Base-by-base conservation (phyloP, 2,113 vertebrate genomes). In the Mungos mungo region DNA sequence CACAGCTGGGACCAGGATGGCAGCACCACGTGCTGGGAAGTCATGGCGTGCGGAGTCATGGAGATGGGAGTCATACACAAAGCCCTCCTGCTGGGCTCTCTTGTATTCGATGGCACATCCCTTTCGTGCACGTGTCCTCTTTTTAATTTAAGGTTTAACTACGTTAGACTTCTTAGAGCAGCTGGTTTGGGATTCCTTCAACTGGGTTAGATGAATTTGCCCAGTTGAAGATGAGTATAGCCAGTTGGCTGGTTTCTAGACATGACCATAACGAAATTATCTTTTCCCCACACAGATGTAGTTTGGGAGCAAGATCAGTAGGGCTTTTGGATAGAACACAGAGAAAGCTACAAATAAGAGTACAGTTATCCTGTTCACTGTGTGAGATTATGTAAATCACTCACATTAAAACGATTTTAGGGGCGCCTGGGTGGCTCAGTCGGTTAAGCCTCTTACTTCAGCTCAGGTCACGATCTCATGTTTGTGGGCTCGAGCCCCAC, bases 401-500 rank as follows among this genome's bases (percentile, higher is more conserved):
- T 91, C 60, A 82, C 45, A 69, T 68, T 72, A 79, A 96, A 95
- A 85, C 95, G 41, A 93, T 41, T 89, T 88, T 41, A 41, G 41
- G 57, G 57, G 57, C 57, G 0, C 57, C 57, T 60, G 57, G 57
- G 57, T 2, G 18, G 6, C 54, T 7, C 54, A 5, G 54, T 57
- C 5, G 57, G 57, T 23, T 23, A 7, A 60, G 57, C 21, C 5
- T 21, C 57, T 2, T 19, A 60, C 57, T 57, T 57, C 7, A 7
- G 57, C 57, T 60, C 21, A 60, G 57, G 57, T 60, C 57, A 60
- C 2, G 57, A 60, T 60, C 57, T 60, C 57, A 60, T 21, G 41
- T 41, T 41, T 41, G 41, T 41, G 41, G 41, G 47, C 47, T 50
- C 11, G 47, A 50, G 12, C 47, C 41, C 41, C 41, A 5, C 41